phyloP scores from a whole-genome alignment of 1,140 invertebrate species.

The Sipha flava region DNA sequence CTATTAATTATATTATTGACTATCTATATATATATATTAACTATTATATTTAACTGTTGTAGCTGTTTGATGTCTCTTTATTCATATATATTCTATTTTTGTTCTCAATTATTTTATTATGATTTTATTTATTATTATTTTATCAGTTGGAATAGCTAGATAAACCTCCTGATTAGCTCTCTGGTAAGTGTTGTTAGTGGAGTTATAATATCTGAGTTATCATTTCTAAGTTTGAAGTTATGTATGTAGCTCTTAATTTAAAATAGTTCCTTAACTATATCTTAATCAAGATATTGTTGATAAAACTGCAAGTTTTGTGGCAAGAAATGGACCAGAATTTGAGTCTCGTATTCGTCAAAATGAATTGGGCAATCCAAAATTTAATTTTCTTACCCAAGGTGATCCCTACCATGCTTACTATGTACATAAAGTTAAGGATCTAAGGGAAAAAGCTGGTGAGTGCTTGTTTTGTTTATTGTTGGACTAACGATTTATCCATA shows the following conservation, averaged over 20 bases:
- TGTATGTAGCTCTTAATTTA: background rate
- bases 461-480: background rate
- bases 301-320: constrained; percentile 96
- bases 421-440: constrained; percentile 95
- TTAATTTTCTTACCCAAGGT: constrained; percentile 91
- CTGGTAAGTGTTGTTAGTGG: no score
- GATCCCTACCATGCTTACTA: constrained; percentile 99
- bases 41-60: no score
- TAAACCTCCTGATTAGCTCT: no score
- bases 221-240: background rate
- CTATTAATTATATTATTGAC: no score
- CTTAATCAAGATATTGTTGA: constrained; percentile 82
- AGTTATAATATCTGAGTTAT: no score
- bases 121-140: background rate
- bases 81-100: no score
- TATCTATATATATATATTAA: no score
- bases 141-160: no score
- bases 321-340: constrained; percentile 96
- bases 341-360: constrained; percentile 93
- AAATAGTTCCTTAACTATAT: constrained; percentile 27
- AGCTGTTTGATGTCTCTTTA: no score
- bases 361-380: constrained; percentile 94
- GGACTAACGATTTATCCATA: background rate
- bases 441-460: constrained; percentile 76
- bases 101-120: background rate